Evolutionary conservation across 2,797 vertebrate species (phyloP).

Genomic region (Parauchenoglanis ngamensis): DNA sequence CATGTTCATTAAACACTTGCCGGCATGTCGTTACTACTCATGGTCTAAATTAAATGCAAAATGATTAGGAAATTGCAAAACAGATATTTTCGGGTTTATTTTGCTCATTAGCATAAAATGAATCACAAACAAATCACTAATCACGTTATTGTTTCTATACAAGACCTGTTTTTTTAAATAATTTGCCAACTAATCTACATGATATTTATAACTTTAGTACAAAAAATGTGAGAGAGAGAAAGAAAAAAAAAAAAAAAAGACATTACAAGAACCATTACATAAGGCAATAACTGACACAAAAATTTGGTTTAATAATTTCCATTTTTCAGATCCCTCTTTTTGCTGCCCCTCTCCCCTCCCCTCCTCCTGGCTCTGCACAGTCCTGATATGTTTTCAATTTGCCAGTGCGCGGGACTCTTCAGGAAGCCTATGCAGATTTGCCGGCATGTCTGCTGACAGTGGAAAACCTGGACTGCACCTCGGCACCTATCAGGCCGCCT

Average conservation of each 20-base stretch:
- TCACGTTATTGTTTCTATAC: background rate
- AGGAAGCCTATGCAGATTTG: slow-evolving; percentile 59
- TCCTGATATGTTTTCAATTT: slow-evolving; percentile 64
- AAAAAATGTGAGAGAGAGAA: background rate
- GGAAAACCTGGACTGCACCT: slow-evolving; percentile 52
- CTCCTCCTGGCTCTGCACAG: slow-evolving; percentile 43
- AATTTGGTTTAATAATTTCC: slow-evolving; percentile 21
- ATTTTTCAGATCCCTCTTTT: slow-evolving; percentile 27
- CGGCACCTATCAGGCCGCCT: slow-evolving; percentile 51
- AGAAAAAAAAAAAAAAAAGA: too few species aligned
- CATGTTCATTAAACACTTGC: slow-evolving; percentile 54
- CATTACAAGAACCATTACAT: background rate
- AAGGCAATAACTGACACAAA: background rate
- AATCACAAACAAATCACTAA: background rate
- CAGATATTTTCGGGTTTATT: slow-evolving; percentile 16
- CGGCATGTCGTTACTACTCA: slow-evolving; percentile 27
- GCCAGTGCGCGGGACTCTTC: slow-evolving; percentile 50
- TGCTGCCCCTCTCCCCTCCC: slow-evolving; percentile 10
- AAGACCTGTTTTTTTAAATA: background rate
- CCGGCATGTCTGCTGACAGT: slow-evolving; percentile 54
- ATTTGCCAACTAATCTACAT: background rate
- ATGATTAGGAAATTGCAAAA: slow-evolving; percentile 27
- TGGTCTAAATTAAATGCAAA: slow-evolving; percentile 33
- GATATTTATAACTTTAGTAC: background rate
- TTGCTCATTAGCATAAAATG: slow-evolving; percentile 17